Evolutionary conservation across 2,113 vertebrate species (phyloP), one percentile per base, ranked within the genome.

Genomic region (Anser brachyrhynchus): DNA sequence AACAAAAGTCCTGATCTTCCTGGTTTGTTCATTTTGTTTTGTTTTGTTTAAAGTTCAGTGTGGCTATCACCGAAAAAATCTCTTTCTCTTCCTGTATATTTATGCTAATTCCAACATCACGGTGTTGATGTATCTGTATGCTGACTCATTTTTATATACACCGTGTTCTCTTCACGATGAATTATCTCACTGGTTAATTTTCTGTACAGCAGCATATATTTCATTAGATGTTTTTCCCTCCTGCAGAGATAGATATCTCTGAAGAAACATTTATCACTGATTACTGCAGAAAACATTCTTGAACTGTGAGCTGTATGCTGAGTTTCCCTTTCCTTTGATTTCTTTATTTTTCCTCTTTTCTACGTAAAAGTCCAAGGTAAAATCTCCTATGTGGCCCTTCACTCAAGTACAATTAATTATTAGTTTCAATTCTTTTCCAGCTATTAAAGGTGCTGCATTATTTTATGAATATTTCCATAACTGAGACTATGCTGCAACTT

Each of bases 211-310:
- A 88, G 18, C 75, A 51, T 83, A 51, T 71, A 83, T 83, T 95
- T 83, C 83, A 67, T 66, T 66, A 73, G 44, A 62, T 43, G 35
- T 41, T 93, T 95, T 83, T 70, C n/a, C 39, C 51, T 83, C n/a
- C 72, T 37, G 7, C 75, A 58, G 62, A 81, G 75, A 73, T 3
- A 95, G 77, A 79, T 85, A 82, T 52, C 35, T 73, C 75, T 90
- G 85, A 88, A 88, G 51, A 90, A 79, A 66, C 21, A 70, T 77
- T 90, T 86, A 18, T 77, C 88, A 80, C 54, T 87, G 39, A 90
- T 88, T 85, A 37, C 29, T 58, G 83, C 55, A 74, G 41, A 92
- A 95, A 90, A 58, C 31, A 86, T 62, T 88, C 35, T 58, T 82
- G 46, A 82, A 64, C 18, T 76, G 19, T 76, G 33, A 92, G 29